phyloP scores from a whole-genome alignment of 2,888 invertebrate species.

The Elysia crispata region DNA sequence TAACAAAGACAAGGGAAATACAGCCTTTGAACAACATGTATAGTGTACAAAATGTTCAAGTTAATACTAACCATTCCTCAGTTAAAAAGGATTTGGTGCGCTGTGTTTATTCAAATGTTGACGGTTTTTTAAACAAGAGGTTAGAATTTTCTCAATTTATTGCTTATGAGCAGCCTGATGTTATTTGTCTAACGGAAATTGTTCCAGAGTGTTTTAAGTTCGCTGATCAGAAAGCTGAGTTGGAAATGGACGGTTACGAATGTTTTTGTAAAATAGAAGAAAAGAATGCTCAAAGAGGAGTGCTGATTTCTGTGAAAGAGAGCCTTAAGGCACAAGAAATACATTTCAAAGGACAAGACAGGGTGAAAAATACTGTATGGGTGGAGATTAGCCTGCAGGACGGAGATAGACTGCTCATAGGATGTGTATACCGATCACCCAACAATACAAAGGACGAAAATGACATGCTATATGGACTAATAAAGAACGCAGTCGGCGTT shows the following conservation, averaged over 20 bases:
- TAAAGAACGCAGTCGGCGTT: not conserved
- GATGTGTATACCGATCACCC: constrained; percentile 25
- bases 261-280: not conserved
- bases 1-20: too few relatives aligned
- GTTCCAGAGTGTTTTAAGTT: not conserved
- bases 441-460: not conserved
- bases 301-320: not conserved
- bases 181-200: not conserved
- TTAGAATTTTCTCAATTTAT: not conserved
- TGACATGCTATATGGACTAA: not conserved
- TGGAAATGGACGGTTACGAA: not conserved
- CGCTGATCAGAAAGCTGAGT: not conserved
- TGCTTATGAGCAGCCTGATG: not conserved
- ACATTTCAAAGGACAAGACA: not conserved
- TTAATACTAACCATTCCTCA: too few relatives aligned
- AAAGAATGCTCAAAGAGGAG: not conserved
- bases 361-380: not conserved
- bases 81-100: not conserved
- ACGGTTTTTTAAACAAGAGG: constrained; percentile 1
- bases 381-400: not conserved
- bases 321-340: not conserved
- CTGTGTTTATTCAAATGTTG: constrained; percentile 15
- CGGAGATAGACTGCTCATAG: constrained; percentile 2
- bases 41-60: not conserved
- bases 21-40: not conserved